Evolutionary conservation across 2,888 invertebrate species (phyloP).

Genomic region (Anagyrus pseudococci): DNA sequence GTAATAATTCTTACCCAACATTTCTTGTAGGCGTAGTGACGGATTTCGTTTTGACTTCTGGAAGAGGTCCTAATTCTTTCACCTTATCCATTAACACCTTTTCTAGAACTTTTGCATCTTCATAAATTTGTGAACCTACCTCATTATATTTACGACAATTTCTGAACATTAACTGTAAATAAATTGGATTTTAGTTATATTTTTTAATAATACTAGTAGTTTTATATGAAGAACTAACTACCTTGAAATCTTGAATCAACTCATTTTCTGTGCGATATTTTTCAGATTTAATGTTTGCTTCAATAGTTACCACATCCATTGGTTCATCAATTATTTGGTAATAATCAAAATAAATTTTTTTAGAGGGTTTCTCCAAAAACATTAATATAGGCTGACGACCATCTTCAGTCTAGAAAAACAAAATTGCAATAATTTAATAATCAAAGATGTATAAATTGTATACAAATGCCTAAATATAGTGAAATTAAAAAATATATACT

Average conservation of each 20-base stretch:
- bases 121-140: slow-evolving; percentile 93
- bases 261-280: slow-evolving; percentile 69
- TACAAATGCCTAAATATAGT: neutral
- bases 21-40: slow-evolving; percentile 57
- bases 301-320: slow-evolving; percentile 94
- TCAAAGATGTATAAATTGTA: slow-evolving; percentile 1
- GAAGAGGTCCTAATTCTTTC: slow-evolving; percentile 73
- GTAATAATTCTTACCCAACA: slow-evolving; percentile 58
- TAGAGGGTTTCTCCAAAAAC: slow-evolving; percentile 96
- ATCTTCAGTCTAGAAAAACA: slow-evolving; percentile 67
- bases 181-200: neutral
- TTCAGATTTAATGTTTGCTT: slow-evolving; percentile 83
- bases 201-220: neutral
- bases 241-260: slow-evolving; percentile 69
- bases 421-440: neutral
- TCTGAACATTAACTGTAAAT: slow-evolving; percentile 85
- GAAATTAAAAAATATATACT: slow-evolving; percentile 46
- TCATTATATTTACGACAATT: slow-evolving; percentile 98
- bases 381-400: slow-evolving; percentile 87
- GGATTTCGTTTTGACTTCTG: slow-evolving; percentile 58
- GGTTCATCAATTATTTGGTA: slow-evolving; percentile 93
- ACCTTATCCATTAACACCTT: slow-evolving; percentile 83
- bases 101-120: slow-evolving; percentile 90
- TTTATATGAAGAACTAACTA: slow-evolving; percentile 42
- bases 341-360: slow-evolving; percentile 93